These are phyloP conservation scores for Amphibalanus amphitrite DNA, from an alignment of 1,140 invertebrate genomes.

Conservation along the genomic window DNA sequence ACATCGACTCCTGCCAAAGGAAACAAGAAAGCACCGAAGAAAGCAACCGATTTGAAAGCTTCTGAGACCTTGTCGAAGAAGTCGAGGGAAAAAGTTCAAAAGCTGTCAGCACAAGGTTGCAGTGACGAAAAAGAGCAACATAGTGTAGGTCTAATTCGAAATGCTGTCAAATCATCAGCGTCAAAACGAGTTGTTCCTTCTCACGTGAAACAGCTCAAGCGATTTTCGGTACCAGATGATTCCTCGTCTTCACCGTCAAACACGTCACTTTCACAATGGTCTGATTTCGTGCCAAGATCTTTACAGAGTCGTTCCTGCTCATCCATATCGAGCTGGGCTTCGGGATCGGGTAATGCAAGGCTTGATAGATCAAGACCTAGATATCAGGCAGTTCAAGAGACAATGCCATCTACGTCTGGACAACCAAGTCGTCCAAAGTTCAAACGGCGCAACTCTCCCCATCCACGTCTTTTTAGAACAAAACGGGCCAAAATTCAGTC, in stretches of 20 bases:
- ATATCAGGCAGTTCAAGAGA: neutral
- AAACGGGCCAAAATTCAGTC: neutral
- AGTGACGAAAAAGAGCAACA: neutral
- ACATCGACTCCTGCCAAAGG: neutral
- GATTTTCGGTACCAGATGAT: neutral
- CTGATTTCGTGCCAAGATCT: neutral
- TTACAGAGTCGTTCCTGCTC: neutral
- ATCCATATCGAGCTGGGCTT: neutral
- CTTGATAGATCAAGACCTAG: neutral
- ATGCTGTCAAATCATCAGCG: neutral
- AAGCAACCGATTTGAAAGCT: neutral
- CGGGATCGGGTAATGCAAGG: too few relatives aligned
- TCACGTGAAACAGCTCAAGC: neutral
- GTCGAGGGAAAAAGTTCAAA: neutral
- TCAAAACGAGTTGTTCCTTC: neutral
- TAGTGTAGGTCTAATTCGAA: neutral
- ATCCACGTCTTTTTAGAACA: neutral
- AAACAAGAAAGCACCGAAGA: neutral
- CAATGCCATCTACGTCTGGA: neutral
- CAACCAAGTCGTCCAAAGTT: neutral
- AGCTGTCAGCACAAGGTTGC: neutral
- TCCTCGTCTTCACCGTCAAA: neutral
- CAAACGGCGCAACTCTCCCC: neutral
- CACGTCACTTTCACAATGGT: neutral
- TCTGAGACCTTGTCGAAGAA: neutral